Evolutionary conservation across 2,888 invertebrate genomes (phyloP), one percentile per base, ranked within the genome.

Genomic region (Galeruca laticollis): DNA sequence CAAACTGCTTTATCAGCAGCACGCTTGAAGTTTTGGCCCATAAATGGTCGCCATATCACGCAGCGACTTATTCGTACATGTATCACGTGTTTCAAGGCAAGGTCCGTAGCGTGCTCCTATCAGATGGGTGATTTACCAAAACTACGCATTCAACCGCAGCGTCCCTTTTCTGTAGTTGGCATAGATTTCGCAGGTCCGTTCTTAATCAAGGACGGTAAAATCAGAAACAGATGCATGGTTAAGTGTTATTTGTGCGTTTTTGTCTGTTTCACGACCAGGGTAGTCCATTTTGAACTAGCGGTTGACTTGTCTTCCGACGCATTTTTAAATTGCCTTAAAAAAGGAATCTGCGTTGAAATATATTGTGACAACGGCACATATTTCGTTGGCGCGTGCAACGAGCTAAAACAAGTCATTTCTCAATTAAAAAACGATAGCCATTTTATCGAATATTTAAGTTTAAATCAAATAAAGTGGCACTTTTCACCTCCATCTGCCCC

Each of bases 311-410:
- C 75, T 8, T 63, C 75, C 11, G 60, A 70, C 1, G 37, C 72
- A 2, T 79, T 79, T 60, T 75, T 40, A 70, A 59, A 73, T 8
- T 74, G 77, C 2, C 69, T 80, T 8, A 64, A 68, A 40, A 70
- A 80, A 43, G 79, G 81, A 2, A 60, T 67, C 8, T 70, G 72
- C 9, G 54, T 43, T 11, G 57, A 65, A 0, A 67, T 80, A 0
- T 76, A 75, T 62, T 76, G 75, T 15, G 82, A 81, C 57, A 77
- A 79, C 60, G 81, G 76, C 1, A 76, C 73, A 1, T 80, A 75
- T 37, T 81, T 81, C 49, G 60, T 73, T 0, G 80, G 80, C 4
- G 77, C 79, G 4, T 9, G 5, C 2, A 47, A 47, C 5, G 47
- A 18, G 9, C 9, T 47, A 18, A 15, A n/a, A 1, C 5, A n/a